Evolutionary conservation across 2,113 vertebrate genomes (phyloP).

Genomic region (Cottus gobio): DNA sequence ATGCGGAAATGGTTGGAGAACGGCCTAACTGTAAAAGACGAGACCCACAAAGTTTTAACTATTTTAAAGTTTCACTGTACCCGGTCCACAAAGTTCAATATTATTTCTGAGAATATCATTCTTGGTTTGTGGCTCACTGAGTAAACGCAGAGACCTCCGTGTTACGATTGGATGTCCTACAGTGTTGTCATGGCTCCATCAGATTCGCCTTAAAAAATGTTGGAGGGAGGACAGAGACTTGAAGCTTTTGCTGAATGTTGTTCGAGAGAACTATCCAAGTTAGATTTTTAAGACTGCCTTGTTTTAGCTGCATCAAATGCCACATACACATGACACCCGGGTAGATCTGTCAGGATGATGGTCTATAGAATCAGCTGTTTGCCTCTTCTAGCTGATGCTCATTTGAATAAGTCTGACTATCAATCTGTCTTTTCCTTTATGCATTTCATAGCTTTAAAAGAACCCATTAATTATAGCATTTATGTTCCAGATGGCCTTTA

Average conservation of each 20-base stretch:
- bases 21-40: background rate
- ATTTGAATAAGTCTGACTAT: conserved; percentile 31
- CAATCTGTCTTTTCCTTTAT: conserved; percentile 37
- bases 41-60: background rate
- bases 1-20: background rate
- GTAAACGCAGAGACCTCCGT: conserved; percentile 56
- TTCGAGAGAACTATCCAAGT: conserved; percentile 45
- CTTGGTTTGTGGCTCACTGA: conserved; percentile 64
- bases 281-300: conserved; percentile 48
- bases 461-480: conserved; percentile 33
- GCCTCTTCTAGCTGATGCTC: conserved; percentile 32
- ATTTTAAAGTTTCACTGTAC: conserved; percentile 8
- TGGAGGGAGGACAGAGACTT: conserved; percentile 65
- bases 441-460: conserved; percentile 52
- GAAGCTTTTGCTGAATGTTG: conserved; percentile 66
- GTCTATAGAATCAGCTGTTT: conserved; percentile 34
- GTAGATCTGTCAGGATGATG: background rate
- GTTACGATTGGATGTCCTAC: conserved; percentile 57
- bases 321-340: background rate
- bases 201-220: conserved; percentile 69
- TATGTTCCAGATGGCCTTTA: conserved; percentile 47
- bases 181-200: conserved; percentile 77
- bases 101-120: conserved; percentile 34
- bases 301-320: conserved; percentile 28
- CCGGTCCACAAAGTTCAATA: conserved; percentile 12